These are phyloP conservation scores for Pseudomyrmex flavicornis DNA, from an alignment of 1,140 invertebrate genomes.

Conservation along the genomic window DNA sequence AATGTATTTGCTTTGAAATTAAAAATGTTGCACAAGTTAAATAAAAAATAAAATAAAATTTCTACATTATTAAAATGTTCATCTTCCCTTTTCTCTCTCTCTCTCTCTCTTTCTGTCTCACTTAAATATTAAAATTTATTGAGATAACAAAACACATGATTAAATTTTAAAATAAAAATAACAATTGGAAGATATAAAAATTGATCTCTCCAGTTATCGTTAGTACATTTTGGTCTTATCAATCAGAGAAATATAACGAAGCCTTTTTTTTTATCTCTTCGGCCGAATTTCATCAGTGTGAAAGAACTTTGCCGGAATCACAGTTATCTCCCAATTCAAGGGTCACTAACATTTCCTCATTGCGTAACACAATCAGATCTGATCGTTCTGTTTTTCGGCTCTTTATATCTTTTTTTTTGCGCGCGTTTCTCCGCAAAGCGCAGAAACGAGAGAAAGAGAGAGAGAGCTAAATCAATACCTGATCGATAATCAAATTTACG, in stretches of 20 bases:
- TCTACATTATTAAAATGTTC: background rate
- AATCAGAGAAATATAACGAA: background rate
- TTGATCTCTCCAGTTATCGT: background rate
- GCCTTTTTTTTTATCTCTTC: background rate
- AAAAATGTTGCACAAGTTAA: background rate
- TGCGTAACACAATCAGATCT: background rate
- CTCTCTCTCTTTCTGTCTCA: no score
- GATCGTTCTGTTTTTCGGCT: background rate
- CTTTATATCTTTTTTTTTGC: background rate
- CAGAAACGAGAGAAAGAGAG: background rate
- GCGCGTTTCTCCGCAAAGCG: background rate
- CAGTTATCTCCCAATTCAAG: background rate
- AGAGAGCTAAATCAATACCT: no score
- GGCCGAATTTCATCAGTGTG: background rate
- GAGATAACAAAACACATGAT: background rate
- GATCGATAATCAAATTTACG: no score
- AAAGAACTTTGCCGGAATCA: background rate
- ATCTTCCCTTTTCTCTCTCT: no score
- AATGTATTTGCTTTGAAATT: background rate
- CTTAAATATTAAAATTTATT: background rate
- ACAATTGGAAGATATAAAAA: background rate
- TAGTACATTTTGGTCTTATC: background rate
- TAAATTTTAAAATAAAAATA: background rate
- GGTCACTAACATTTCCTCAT: conserved; percentile 17
- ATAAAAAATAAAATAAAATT: background rate